Percentiles rank a stretch among this genome's conserved stretches.
phyloP scores from a whole-genome alignment of 2,113 vertebrate genomes.

The Trachemys scripta region DNA sequence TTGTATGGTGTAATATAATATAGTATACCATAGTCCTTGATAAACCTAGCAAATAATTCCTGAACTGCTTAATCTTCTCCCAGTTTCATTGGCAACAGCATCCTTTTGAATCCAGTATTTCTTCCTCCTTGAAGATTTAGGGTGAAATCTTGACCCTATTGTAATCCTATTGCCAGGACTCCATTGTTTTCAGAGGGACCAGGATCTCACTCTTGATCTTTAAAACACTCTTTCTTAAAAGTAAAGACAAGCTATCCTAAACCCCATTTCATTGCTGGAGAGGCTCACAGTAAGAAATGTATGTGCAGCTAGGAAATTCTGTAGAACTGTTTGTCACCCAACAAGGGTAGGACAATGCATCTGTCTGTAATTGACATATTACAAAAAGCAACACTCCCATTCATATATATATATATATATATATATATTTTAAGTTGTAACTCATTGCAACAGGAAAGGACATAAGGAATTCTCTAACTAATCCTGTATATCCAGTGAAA shows the following conservation, averaged over 20 bases:
- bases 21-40: neutral
- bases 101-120: neutral
- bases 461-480: neutral
- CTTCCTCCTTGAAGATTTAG: neutral
- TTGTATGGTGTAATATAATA: neutral
- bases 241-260: neutral
- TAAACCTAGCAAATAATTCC: neutral
- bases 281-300: neutral
- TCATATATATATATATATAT: neutral
- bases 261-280: neutral
- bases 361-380: neutral
- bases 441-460: neutral
- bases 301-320: neutral
- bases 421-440: neutral
- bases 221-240: neutral
- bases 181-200: neutral
- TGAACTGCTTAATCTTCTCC: neutral
- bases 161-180: neutral
- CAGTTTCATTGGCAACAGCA: neutral
- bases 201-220: neutral
- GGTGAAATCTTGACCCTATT: neutral
- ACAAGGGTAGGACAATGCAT: neutral
- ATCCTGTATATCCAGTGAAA: neutral
- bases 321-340: neutral
- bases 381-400: slow-evolving; percentile 22